Base-by-base conservation (phyloP, 1,140 invertebrate species). In the Aleiodes sp. region DNA sequence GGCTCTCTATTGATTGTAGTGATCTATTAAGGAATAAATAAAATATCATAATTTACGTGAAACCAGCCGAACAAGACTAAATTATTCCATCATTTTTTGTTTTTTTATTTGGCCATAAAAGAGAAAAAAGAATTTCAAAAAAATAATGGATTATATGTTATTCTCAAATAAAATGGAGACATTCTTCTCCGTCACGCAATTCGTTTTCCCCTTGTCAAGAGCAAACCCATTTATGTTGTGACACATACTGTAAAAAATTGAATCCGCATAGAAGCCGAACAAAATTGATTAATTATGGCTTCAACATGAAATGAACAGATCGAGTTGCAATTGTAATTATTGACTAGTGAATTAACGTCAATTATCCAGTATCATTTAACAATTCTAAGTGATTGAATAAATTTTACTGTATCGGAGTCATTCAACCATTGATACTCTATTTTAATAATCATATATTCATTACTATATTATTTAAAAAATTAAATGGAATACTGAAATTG, bases 141-240 rank as follows among this genome's bases (percentile, higher is more conserved):
- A n/a, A n/a, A n/a, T n/a, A n/a, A n/a, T n/a, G 12, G n/a, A 26
- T 12, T 6, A 57, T 4, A 26, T 12, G 56, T 57, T n/a, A 57
- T 31, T 57, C 16, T 12, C 4, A 26, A 21, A 37, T 8, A 8
- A 37, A 37, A 37, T 8, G 7, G 7, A 37, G 56, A 31, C n/a
- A 9, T 37, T 57, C 61, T 62, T 69, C 52, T 66, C 67, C 28
- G 39, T 61, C 52, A 43, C 21, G 63, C 69, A 57, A 67, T 64
- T 69, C 57, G 63, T 75, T 71, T 68, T 46, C 63, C 62, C 41
- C 19, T 43, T 43, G 4, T 8, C 39, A 43, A 29, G 10, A 61
- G 10, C n/a, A 21, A 61, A 19, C 26, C n/a, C 14, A n/a, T 10
- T 37, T 19, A 37, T 37, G 19, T 33, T 14, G 16, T 56, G 26